Percentiles rank a stretch among this genome's conserved stretches.
These are phyloP conservation scores for Diadema setosum DNA, from an alignment of 35 echinoderm and acorn worm species.

Conservation along the genomic window DNA sequence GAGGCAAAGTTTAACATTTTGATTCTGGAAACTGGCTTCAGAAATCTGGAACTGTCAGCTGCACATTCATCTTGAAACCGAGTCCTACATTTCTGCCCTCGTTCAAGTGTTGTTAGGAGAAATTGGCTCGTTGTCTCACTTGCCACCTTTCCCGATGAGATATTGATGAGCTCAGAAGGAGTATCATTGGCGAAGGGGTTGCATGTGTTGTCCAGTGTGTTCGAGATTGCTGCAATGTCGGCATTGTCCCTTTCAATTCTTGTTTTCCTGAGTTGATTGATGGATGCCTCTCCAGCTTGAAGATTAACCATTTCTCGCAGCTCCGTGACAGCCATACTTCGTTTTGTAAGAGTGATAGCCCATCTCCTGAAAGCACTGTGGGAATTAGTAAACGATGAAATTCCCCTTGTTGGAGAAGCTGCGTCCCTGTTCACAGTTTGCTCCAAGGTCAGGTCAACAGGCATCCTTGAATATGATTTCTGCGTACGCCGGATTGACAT, in stretches of 20 bases:
- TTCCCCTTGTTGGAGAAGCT: slow-evolving; percentile 68
- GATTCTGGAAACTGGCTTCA: too few relatives aligned
- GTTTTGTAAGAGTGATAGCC: slow-evolving; percentile 46
- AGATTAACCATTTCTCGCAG: not conserved
- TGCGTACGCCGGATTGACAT: slow-evolving; percentile 37
- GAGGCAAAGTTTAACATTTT: too few relatives aligned
- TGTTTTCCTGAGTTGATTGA: not conserved
- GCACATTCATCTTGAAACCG: too few relatives aligned
- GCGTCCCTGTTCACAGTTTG: slow-evolving; percentile 63
- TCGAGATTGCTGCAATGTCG: not conserved
- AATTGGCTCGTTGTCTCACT: too few relatives aligned
- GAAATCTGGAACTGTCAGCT: too few relatives aligned
- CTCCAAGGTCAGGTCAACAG: slow-evolving; percentile 54
- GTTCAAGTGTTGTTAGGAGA: too few relatives aligned
- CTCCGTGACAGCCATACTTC: slow-evolving; percentile 60
- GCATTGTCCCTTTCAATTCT: not conserved
- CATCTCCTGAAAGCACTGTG: slow-evolving; percentile 44
- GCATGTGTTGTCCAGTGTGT: slow-evolving; percentile 25
- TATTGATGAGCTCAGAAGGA: slow-evolving; percentile 39
- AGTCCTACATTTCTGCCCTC: too few relatives aligned
- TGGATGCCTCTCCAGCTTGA: not conserved
- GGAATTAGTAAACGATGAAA: slow-evolving; percentile 37
- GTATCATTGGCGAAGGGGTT: slow-evolving; percentile 40
- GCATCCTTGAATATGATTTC: slow-evolving; percentile 5
- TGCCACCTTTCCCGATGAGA: slow-evolving; percentile 52